phyloP scores from a whole-genome alignment of 2,797 vertebrate genomes.

The Danio jaintianensis region DNA sequence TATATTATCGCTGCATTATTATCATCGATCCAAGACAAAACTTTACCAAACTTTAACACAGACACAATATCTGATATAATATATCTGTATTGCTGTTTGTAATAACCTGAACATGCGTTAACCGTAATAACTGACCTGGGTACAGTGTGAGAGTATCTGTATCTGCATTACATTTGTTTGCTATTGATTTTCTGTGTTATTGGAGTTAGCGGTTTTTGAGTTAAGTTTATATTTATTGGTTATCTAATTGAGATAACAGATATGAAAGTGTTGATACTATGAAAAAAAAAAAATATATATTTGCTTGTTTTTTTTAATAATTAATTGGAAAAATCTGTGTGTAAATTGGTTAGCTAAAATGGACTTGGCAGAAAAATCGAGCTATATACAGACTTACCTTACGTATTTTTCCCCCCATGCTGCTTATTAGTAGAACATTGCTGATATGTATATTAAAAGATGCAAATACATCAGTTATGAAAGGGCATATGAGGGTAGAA shows the following conservation, averaged over 20 bases:
- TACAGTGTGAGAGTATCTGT: neutral
- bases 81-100: neutral
- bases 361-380: too few species aligned
- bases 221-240: neutral
- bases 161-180: too few species aligned
- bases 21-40: neutral
- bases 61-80: neutral
- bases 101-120: neutral
- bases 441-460: slow-evolving; percentile 45
- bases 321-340: neutral
- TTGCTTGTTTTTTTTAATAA: too few species aligned
- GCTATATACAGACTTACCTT: too few species aligned
- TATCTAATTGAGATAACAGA: neutral
- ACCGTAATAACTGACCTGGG: neutral
- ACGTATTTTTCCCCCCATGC: neutral
- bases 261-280: neutral
- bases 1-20: slow-evolving; percentile 13
- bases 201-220: too few species aligned
- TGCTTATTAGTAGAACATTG: neutral
- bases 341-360: neutral
- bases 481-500: slow-evolving; percentile 66
- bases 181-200: neutral
- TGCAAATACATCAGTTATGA: slow-evolving; percentile 59
- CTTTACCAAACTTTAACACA: neutral
- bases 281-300: neutral